phyloP scores from a whole-genome alignment of 2,888 invertebrate genomes.

The Globia sparganii region DNA sequence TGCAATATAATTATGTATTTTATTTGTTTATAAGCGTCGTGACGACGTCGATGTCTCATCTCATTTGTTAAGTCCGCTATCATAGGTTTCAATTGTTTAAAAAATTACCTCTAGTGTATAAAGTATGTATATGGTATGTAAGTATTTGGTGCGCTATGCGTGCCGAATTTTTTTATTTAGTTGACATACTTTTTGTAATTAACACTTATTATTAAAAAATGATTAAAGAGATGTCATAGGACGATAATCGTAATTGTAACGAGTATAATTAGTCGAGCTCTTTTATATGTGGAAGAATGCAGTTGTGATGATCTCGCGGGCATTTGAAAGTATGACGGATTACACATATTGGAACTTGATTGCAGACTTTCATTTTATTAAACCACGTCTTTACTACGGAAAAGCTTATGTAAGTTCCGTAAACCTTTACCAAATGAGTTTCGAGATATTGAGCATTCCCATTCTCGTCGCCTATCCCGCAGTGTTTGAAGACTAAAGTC shows the following conservation, averaged over 20 bases:
- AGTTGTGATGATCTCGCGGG: constrained; percentile 87
- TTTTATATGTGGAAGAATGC: constrained; percentile 89
- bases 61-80: constrained; percentile 75
- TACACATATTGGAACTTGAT: constrained; percentile 88
- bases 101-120: constrained; percentile 88
- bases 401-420: constrained; percentile 11
- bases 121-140: constrained; percentile 87
- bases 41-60: constrained; percentile 68
- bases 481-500: too few relatives aligned
- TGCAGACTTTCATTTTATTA: constrained; percentile 73
- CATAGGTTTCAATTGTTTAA: constrained; percentile 78
- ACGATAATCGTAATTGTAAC: constrained; percentile 84
- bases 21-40: constrained; percentile 58
- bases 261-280: constrained; percentile 83
- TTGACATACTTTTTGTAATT: constrained; percentile 89
- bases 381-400: constrained; percentile 5
- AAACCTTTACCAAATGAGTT: neutral
- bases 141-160: constrained; percentile 87
- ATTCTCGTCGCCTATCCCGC: too few relatives aligned
- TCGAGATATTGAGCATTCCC: constrained; percentile 13
- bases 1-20: constrained; percentile 67
- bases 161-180: constrained; percentile 87
- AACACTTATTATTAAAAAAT: constrained; percentile 82
- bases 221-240: constrained; percentile 83
- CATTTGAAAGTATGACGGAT: constrained; percentile 83